phyloP scores from a whole-genome alignment of 1,140 invertebrate genomes.

The Aricia agestis region DNA sequence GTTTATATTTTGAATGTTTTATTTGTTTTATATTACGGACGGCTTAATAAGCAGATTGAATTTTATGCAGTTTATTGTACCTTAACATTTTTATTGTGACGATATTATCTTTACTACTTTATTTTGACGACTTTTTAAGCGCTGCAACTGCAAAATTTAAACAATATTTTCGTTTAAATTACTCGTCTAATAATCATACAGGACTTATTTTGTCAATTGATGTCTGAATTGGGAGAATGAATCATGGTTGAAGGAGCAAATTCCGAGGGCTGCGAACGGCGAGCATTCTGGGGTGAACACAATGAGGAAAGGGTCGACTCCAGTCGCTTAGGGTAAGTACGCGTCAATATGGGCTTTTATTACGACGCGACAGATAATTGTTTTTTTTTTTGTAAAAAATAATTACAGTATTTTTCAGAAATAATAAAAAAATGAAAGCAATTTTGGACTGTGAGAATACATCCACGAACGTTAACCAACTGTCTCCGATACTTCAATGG shows the following conservation, averaged over 20 bases:
- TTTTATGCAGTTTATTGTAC: not conserved
- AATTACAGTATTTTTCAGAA: not conserved
- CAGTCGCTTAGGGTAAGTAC: slow-evolving; percentile 65
- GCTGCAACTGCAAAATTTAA: not conserved
- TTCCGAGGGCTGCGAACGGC: slow-evolving; percentile 70
- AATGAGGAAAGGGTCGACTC: slow-evolving; percentile 65
- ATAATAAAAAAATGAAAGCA: not conserved
- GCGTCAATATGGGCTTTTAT: slow-evolving; percentile 69
- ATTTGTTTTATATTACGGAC: not conserved
- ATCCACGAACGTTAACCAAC: slow-evolving; percentile 2
- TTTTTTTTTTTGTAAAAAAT: slow-evolving; percentile 38
- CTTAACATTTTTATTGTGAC: not conserved
- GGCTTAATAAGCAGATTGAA: not conserved
- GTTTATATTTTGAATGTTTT: not conserved
- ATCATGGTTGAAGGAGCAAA: slow-evolving; percentile 72
- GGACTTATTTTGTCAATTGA: slow-evolving; percentile 51
- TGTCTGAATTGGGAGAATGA: slow-evolving; percentile 56
- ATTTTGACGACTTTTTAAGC: not conserved
- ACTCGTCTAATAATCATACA: not conserved
- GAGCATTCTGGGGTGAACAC: slow-evolving; percentile 68
- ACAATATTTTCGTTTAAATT: not conserved
- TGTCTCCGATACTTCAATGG: slow-evolving; percentile 28
- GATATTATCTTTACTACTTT: not conserved
- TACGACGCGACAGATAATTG: slow-evolving; percentile 61
- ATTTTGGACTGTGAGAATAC: not conserved